Percentiles rank a stretch among this genome's conserved stretches.
phyloP scores from a whole-genome alignment of 2,888 invertebrate species.

The Lycocerus yunnanus region DNA sequence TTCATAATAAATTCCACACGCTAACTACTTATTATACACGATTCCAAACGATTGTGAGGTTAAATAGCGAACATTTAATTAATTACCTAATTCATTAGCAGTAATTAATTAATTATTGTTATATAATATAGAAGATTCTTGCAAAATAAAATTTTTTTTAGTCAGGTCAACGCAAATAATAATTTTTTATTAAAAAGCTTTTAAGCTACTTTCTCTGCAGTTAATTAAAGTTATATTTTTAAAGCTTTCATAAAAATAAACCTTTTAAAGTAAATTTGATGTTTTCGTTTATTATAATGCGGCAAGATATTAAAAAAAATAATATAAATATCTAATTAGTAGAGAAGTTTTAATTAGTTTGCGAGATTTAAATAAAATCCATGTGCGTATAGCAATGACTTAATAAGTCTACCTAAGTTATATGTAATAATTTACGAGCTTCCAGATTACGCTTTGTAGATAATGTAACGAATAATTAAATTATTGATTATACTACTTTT shows the following conservation, averaged over 20 bases:
- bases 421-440: background rate
- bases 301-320: background rate
- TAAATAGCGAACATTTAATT: background rate
- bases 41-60: background rate
- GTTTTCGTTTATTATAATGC: background rate
- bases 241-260: background rate
- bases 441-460: background rate
- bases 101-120: background rate
- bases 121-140: background rate
- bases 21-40: background rate
- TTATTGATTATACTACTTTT: slow-evolving; percentile 3
- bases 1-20: too few species aligned
- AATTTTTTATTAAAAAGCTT: background rate
- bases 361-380: background rate
- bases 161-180: background rate
- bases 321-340: background rate
- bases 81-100: background rate
- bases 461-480: slow-evolving; percentile 3
- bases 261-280: background rate
- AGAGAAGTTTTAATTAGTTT: background rate
- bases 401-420: background rate
- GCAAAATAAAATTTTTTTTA: background rate
- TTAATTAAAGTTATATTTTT: background rate
- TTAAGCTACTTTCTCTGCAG: background rate
- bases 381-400: background rate